A percentile compares a stretch with the other conserved stretches of the same genome.
phyloP scores from a whole-genome alignment of 1,140 invertebrate species.

The Ooceraea biroi region DNA sequence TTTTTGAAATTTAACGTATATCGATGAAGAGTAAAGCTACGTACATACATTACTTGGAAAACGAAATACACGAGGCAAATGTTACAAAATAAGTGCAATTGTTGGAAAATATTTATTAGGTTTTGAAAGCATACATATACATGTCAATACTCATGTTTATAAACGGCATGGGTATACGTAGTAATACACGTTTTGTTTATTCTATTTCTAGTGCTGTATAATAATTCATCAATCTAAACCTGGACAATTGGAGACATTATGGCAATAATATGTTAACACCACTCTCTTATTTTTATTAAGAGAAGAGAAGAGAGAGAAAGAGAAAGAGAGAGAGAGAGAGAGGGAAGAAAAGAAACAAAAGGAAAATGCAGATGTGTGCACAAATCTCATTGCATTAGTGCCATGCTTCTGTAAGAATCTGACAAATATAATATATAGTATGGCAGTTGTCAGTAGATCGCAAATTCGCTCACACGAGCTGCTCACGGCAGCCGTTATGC shows the following conservation, averaged over 20 bases:
- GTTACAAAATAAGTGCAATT: slow-evolving; percentile 68
- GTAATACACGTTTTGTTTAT: slow-evolving; percentile 55
- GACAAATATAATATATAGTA: slow-evolving; percentile 19
- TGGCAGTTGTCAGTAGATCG: slow-evolving; percentile 44
- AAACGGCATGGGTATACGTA: slow-evolving; percentile 78
- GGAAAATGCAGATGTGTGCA: neutral
- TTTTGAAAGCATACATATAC: slow-evolving; percentile 80
- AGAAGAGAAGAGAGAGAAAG: slow-evolving; percentile 33
- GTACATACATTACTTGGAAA: slow-evolving; percentile 39
- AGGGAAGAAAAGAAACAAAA: no score
- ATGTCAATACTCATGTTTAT: slow-evolving; percentile 69
- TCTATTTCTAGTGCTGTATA: slow-evolving; percentile 31
- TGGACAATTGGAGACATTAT: slow-evolving; percentile 47
- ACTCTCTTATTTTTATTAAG: slow-evolving; percentile 27
- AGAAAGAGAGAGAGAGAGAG: no score
- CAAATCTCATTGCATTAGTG: slow-evolving; percentile 41
- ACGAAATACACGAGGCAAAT: slow-evolving; percentile 69
- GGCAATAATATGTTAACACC: slow-evolving; percentile 42
- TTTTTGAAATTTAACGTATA: slow-evolving; percentile 10
- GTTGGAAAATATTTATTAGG: slow-evolving; percentile 79
- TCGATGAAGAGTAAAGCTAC: slow-evolving; percentile 16
- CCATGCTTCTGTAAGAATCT: slow-evolving; percentile 44
- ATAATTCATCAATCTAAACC: slow-evolving; percentile 51
- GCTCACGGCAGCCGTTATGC: neutral
- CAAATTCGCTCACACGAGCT: slow-evolving; percentile 10